Percentiles rank a stretch among this genome's conserved stretches.
These are phyloP conservation scores for Rachycentron canadum DNA, from an alignment of 2,797 vertebrate species.

Conservation along the genomic window DNA sequence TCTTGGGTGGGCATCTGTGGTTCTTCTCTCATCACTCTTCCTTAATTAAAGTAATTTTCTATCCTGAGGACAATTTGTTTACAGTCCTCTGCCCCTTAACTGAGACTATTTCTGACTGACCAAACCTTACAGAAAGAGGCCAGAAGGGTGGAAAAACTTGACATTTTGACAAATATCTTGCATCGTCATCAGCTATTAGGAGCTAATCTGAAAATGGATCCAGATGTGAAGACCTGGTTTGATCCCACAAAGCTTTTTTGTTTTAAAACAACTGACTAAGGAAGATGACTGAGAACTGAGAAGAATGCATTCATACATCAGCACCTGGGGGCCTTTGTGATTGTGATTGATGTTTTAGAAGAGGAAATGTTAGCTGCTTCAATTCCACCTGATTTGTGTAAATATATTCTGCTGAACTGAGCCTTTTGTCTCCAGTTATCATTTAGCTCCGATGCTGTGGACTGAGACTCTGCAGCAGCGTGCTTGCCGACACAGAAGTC, in stretches of 20 bases:
- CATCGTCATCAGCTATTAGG: constrained; percentile 26
- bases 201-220: constrained; percentile 47
- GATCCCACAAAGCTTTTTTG: constrained; percentile 10
- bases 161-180: constrained; percentile 56
- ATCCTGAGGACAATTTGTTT: not conserved
- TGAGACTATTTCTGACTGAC: not conserved
- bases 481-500: constrained; percentile 7
- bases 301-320: not conserved
- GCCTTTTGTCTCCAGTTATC: constrained; percentile 1
- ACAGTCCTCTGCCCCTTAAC: not conserved
- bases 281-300: not conserved
- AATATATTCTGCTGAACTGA: constrained; percentile 31
- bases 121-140: not conserved
- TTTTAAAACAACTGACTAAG: not conserved
- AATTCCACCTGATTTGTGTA: constrained; percentile 26
- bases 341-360: constrained; percentile 9
- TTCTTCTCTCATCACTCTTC: not conserved
- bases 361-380: constrained; percentile 26
- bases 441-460: constrained; percentile 2
- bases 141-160: not conserved
- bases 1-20: not conserved
- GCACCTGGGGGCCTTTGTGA: constrained; percentile 7
- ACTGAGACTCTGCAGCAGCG: constrained; percentile 29
- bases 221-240: constrained; percentile 53
- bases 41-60: not conserved